phyloP scores from a whole-genome alignment of 2,113 vertebrate species.

The Tympanuchus pallidicinctus region DNA sequence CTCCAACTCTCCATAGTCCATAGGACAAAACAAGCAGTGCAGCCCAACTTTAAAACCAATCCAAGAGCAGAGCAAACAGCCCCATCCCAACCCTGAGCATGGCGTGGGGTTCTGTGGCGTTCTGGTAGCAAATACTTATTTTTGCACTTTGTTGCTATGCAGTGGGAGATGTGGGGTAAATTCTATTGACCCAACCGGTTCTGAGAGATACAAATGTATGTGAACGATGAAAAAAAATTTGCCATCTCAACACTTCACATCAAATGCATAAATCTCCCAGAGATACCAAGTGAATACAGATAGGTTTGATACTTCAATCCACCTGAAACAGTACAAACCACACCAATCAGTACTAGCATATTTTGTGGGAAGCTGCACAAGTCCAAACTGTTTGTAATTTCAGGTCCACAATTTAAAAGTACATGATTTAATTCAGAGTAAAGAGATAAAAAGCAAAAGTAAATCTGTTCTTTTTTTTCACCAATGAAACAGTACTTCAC shows the following conservation, averaged over 20 bases:
- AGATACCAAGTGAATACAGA: slow-evolving; percentile 47
- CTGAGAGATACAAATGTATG: slow-evolving; percentile 34
- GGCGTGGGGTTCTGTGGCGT: not conserved
- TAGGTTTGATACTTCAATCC: slow-evolving; percentile 73
- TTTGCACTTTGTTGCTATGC: slow-evolving; percentile 35
- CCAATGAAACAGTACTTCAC: slow-evolving; percentile 56
- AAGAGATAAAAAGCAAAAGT: slow-evolving; percentile 64
- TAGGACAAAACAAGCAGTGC: not conserved
- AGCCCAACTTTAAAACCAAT: not conserved
- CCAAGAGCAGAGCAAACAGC: not conserved
- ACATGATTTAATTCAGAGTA: slow-evolving; percentile 67
- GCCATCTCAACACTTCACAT: slow-evolving; percentile 22
- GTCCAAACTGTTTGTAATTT: slow-evolving; percentile 69
- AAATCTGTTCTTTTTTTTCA: slow-evolving; percentile 64
- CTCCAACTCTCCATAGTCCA: not conserved
- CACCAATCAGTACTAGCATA: slow-evolving; percentile 71
- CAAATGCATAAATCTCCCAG: slow-evolving; percentile 51
- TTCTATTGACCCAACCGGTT: slow-evolving; percentile 58
- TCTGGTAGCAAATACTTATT: slow-evolving; percentile 38
- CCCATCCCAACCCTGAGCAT: not conserved
- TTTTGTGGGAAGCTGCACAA: slow-evolving; percentile 68
- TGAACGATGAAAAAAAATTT: slow-evolving; percentile 52
- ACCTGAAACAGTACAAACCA: slow-evolving; percentile 49
- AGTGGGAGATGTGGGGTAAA: slow-evolving; percentile 13
- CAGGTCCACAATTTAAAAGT: slow-evolving; percentile 71